A percentile compares a stretch with the other conserved stretches of the same genome.
Evolutionary conservation across 2,888 invertebrate genomes (phyloP).

Genomic region (Leptopilina syphax): DNA sequence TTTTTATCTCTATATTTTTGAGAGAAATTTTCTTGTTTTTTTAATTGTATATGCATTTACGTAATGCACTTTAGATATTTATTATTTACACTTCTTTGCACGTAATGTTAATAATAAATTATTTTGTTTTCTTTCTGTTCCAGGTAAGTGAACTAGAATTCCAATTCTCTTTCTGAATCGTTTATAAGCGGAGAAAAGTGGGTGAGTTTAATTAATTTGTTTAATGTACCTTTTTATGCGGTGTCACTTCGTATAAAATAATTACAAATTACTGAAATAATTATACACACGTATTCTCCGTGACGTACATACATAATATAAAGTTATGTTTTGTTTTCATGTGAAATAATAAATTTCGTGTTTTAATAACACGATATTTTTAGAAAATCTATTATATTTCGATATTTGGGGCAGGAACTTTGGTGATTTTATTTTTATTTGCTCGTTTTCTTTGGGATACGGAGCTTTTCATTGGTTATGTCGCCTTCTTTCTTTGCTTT

Average conservation of each 20-base stretch:
- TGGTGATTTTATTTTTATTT: slow-evolving; percentile 1
- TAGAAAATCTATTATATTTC: neutral
- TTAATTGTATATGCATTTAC: no score
- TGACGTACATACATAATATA: no score
- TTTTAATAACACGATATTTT: neutral
- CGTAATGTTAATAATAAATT: neutral
- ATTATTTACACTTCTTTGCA: no score
- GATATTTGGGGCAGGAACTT: neutral
- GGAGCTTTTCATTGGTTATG: slow-evolving; percentile 23
- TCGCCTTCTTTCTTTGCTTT: neutral
- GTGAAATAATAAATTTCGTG: no score
- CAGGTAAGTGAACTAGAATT: slow-evolving; percentile 16
- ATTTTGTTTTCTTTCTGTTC: slow-evolving; percentile 22
- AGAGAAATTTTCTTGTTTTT: no score
- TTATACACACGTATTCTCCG: no score
- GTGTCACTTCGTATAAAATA: no score
- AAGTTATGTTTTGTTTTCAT: no score
- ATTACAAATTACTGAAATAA: no score
- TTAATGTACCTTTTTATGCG: neutral
- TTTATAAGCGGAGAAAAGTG: neutral
- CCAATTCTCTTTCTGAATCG: neutral
- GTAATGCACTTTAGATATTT: no score
- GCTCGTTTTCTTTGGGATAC: neutral
- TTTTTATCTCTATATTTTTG: no score
- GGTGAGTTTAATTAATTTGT: neutral